A percentile compares a stretch with the other conserved stretches of the same genome.
These are phyloP conservation scores for Potamarius usumacintae DNA, from an alignment of 2,113 vertebrate species.

Conservation along the genomic window DNA sequence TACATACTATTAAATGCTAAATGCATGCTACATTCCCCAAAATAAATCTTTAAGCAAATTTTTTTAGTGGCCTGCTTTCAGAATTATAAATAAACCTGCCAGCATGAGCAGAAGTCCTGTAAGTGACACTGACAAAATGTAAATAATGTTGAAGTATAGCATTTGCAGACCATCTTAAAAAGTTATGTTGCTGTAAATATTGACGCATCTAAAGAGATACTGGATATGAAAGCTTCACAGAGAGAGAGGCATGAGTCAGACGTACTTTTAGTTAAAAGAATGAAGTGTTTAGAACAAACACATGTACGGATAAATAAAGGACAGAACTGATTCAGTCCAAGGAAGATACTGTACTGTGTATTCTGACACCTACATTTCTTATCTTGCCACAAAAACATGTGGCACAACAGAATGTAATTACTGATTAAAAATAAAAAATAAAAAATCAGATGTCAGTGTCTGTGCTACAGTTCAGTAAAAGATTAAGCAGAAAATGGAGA, in stretches of 20 bases:
- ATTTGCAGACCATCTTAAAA: background rate
- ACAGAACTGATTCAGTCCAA: background rate
- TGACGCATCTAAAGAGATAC: background rate
- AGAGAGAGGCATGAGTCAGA: background rate
- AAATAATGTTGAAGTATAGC: background rate
- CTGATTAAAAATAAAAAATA: background rate
- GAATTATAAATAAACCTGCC: background rate
- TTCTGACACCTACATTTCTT: background rate
- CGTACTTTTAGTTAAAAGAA: background rate
- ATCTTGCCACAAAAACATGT: background rate
- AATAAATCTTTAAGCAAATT: slow-evolving; percentile 14
- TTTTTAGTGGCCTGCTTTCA: slow-evolving; percentile 43
- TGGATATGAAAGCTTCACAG: background rate
- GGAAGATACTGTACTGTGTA: background rate
- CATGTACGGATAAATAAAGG: background rate
- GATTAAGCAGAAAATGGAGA: slow-evolving; percentile 12
- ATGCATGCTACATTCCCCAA: background rate
- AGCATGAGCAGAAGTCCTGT: background rate
- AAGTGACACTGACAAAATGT: background rate
- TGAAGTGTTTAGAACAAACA: background rate
- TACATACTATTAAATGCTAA: slow-evolving; percentile 4
- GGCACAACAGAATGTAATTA: background rate
- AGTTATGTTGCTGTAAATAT: background rate
- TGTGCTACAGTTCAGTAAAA: background rate
- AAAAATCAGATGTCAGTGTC: background rate